These are phyloP conservation scores for Drosophila demipolita DNA, from an alignment of 2,888 invertebrate species.

Conservation along the genomic window DNA sequence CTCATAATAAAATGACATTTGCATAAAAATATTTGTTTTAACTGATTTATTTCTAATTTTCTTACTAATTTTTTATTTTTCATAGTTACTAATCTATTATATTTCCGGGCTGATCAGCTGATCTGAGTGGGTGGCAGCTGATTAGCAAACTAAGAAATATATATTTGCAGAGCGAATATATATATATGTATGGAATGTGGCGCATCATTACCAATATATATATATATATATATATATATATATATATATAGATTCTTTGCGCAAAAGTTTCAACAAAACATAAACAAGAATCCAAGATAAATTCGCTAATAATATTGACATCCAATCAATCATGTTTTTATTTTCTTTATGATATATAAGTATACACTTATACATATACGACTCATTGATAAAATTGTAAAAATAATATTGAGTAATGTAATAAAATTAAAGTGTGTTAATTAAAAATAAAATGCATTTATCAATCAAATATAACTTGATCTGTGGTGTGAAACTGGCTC, in stretches of 20 bases:
- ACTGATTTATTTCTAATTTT: conserved; percentile 4
- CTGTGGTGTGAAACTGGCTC: conserved; percentile 1
- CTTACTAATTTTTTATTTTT: background rate
- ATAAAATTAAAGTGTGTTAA: background rate
- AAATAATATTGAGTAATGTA: background rate
- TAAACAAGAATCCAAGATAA: background rate
- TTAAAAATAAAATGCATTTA: background rate
- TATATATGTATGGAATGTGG: background rate
- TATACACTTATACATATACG: background rate
- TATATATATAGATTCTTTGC: background rate
- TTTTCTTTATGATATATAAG: background rate
- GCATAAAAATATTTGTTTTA: conserved; percentile 1
- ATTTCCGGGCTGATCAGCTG: conserved; percentile 30
- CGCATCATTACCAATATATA: background rate
- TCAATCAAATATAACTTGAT: conserved; percentile 6
- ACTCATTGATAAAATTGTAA: background rate
- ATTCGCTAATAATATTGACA: no score
- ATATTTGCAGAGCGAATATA: background rate
- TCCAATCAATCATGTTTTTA: background rate
- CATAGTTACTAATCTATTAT: conserved; percentile 10
- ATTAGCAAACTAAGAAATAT: background rate
- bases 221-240: no score
- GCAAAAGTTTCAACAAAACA: background rate
- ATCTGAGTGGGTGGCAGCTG: conserved; percentile 6
- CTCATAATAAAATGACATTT: conserved; percentile 38